These are phyloP conservation scores for Larimichthys polyactis DNA, from an alignment of 2,113 vertebrate genomes.

Conservation along the genomic window DNA sequence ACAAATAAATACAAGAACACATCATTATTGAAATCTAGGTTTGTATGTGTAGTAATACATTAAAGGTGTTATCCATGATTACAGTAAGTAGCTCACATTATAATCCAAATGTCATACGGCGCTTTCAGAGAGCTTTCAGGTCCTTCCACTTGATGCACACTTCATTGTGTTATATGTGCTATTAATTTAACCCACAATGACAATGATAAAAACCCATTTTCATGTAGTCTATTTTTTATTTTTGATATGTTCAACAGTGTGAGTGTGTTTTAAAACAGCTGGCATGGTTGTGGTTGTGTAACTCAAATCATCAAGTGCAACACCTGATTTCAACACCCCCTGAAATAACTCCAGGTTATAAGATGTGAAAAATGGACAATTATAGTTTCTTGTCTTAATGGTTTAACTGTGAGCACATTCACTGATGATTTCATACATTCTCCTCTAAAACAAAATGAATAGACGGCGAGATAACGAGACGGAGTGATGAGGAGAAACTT, in stretches of 20 bases:
- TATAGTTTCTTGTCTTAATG: conserved; percentile 4
- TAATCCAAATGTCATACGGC: background rate
- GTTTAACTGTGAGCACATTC: conserved; percentile 24
- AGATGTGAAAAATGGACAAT: conserved; percentile 12
- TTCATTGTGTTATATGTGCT: conserved; percentile 14
- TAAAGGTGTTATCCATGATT: conserved; percentile 20
- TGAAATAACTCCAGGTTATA: conserved; percentile 17
- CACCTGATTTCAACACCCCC: background rate
- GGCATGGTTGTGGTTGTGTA: background rate
- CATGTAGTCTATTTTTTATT: background rate
- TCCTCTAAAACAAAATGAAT: conserved; percentile 27
- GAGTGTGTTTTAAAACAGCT: background rate
- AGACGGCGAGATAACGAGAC: conserved; percentile 16
- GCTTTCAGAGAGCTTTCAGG: background rate
- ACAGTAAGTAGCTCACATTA: conserved; percentile 13
- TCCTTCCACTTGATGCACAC: background rate
- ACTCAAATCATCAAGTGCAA: background rate
- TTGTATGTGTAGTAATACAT: conserved; percentile 30
- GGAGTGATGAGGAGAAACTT: conserved; percentile 24
- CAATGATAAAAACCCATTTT: background rate
- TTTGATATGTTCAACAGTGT: background rate
- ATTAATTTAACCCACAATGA: conserved; percentile 4
- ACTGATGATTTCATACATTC: conserved; percentile 34
- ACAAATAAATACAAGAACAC: background rate
- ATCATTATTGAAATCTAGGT: background rate